phyloP scores from a whole-genome alignment of 2,113 vertebrate species.

The Corvus hawaiiensis region DNA sequence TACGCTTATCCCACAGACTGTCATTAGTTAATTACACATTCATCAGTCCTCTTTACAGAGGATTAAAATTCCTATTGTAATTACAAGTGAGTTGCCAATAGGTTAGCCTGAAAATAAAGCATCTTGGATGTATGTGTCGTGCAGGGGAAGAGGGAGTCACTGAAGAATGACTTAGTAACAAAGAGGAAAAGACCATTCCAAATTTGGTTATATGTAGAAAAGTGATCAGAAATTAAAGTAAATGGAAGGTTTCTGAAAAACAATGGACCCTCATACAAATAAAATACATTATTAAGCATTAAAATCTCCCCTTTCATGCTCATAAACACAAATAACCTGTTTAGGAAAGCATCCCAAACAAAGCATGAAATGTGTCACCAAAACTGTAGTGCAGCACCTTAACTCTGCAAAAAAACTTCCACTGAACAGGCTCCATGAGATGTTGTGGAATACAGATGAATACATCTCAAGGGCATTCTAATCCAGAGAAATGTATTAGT shows the following conservation, averaged over 20 bases:
- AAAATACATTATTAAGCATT: background rate
- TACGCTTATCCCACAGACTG: background rate
- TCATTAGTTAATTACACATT: constrained; percentile 5
- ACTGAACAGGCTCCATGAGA: background rate
- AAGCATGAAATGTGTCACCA: background rate
- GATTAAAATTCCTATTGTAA: constrained; percentile 27
- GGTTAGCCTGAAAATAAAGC: background rate
- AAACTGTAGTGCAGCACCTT: background rate
- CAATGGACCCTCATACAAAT: background rate
- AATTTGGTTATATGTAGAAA: background rate
- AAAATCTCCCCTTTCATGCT: background rate
- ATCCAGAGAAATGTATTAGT: background rate
- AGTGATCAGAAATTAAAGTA: background rate
- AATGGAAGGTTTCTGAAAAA: background rate
- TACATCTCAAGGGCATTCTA: background rate
- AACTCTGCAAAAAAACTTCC: background rate
- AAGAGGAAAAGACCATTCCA: background rate
- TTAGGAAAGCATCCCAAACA: background rate
- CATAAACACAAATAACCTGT: background rate
- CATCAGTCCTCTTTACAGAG: background rate
- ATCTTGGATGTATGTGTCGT: background rate
- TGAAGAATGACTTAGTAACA: background rate
- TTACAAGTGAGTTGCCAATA: background rate
- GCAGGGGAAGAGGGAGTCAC: background rate
- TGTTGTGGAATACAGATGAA: background rate